These are phyloP conservation scores for Eilema caniola DNA, from an alignment of 2,888 invertebrate species.

Conservation along the genomic window DNA sequence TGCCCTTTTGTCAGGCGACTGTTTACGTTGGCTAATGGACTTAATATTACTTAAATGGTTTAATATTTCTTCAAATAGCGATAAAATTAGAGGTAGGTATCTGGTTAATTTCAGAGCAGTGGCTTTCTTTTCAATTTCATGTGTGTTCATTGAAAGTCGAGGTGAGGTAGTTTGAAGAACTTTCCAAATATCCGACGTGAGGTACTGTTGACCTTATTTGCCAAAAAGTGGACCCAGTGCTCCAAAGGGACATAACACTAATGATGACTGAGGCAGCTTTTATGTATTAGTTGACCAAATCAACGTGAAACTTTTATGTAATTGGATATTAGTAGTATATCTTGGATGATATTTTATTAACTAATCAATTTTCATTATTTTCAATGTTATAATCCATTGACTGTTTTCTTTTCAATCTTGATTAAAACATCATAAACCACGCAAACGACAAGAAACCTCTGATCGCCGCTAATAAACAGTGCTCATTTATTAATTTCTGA, in stretches of 20 bases:
- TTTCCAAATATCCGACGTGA: too few species aligned
- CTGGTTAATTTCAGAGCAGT: not conserved
- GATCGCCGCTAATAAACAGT: conserved; percentile 41
- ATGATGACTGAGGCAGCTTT: too few species aligned
- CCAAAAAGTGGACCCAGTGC: too few species aligned
- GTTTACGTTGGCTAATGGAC: conserved; percentile 37
- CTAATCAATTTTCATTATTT: not conserved
- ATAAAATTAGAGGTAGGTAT: not conserved
- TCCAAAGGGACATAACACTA: too few species aligned
- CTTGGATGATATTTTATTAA: not conserved
- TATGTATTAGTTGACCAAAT: too few species aligned
- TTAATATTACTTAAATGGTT: conserved; percentile 27
- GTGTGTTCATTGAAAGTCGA: not conserved
- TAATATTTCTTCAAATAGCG: conserved; percentile 10
- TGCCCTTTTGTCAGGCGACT: conserved; percentile 39
- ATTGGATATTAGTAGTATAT: not conserved
- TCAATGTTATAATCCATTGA: not conserved
- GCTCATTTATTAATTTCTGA: conserved; percentile 68
- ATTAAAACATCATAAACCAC: conserved; percentile 14
- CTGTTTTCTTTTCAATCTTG: not conserved
- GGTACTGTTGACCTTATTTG: too few species aligned
- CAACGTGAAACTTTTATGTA: too few species aligned
- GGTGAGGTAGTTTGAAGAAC: too few species aligned
- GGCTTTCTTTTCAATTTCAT: too few species aligned
- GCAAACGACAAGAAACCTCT: conserved; percentile 17